Percentiles rank a stretch among this genome's conserved stretches.
Evolutionary conservation across 2,888 invertebrate genomes (phyloP).

Genomic region (Lasioglossum calceatum): DNA sequence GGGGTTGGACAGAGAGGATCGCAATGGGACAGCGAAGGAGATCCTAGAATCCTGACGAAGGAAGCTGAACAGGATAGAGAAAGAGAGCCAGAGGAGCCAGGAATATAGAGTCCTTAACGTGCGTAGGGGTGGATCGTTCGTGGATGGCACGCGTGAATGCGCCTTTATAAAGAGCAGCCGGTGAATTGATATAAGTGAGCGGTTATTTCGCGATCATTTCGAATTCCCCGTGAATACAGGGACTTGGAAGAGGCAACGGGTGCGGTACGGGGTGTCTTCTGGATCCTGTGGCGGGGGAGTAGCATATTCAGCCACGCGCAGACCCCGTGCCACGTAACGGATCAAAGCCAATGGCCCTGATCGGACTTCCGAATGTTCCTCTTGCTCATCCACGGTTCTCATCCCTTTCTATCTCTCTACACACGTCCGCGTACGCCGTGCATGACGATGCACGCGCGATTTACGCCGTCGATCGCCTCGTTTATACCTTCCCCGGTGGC

Average conservation of each 20-base stretch:
- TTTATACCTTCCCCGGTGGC: slow-evolving; percentile 52
- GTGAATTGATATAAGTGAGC: slow-evolving; percentile 84
- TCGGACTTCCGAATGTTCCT: slow-evolving; percentile 75
- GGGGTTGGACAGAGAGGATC: slow-evolving; percentile 30
- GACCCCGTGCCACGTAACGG: slow-evolving; percentile 66
- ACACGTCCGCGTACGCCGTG: slow-evolving; percentile 28
- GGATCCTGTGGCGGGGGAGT: slow-evolving; percentile 43
- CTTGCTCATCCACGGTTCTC: slow-evolving; percentile 40
- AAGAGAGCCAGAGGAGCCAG: slow-evolving; percentile 33
- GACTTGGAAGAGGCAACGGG: slow-evolving; percentile 39
- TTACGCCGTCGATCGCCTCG: slow-evolving; percentile 55
- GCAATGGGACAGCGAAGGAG: slow-evolving; percentile 39
- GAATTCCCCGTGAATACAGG: slow-evolving; percentile 77
- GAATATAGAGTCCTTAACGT: slow-evolving; percentile 67
- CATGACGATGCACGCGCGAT: slow-evolving; percentile 36
- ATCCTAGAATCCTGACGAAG: slow-evolving; percentile 35
- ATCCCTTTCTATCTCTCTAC: slow-evolving; percentile 39
- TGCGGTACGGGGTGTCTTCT: slow-evolving; percentile 38
- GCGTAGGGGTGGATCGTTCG: slow-evolving; percentile 68
- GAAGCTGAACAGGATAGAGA: slow-evolving; percentile 27
- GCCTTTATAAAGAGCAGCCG: slow-evolving; percentile 80
- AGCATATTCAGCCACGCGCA: slow-evolving; percentile 71
- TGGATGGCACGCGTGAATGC: slow-evolving; percentile 82
- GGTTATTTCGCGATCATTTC: slow-evolving; percentile 84
- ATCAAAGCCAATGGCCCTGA: slow-evolving; percentile 76